phyloP scores from a whole-genome alignment of 2,797 vertebrate genomes.

The Fundulus diaphanus region DNA sequence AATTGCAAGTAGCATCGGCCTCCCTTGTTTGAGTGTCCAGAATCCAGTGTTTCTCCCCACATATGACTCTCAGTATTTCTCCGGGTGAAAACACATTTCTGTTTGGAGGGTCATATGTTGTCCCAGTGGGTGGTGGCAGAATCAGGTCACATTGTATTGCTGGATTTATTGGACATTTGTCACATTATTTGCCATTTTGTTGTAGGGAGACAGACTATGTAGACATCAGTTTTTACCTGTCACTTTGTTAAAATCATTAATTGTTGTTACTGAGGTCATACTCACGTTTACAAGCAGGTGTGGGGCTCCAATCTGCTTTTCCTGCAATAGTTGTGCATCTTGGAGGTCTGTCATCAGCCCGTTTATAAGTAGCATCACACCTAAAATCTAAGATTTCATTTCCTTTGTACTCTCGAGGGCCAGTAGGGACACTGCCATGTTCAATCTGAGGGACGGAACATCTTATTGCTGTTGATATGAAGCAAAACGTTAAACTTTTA shows the following conservation, averaged over 20 bases:
- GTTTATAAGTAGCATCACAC: accelerated
- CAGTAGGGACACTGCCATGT: background rate
- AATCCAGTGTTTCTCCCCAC: background rate
- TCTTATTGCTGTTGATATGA: background rate
- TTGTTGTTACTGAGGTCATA: background rate
- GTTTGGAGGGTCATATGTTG: too few relatives aligned
- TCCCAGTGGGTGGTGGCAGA: accelerated
- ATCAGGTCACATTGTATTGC: slow-evolving; percentile 42
- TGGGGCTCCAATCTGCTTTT: slow-evolving; percentile 48
- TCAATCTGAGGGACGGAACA: background rate
- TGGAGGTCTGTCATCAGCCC: accelerated
- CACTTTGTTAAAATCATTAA: background rate
- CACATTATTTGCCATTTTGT: slow-evolving; percentile 5
- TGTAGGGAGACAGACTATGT: background rate
- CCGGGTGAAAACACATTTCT: too few relatives aligned
- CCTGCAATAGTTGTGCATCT: slow-evolving; percentile 14
- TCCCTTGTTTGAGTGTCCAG: accelerated
- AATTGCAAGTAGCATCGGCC: background rate
- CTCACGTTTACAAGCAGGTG: slow-evolving; percentile 60
- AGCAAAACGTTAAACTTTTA: background rate
- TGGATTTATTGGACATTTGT: slow-evolving; percentile 24
- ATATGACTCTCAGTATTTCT: slow-evolving; percentile 15
- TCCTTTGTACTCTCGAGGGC: background rate
- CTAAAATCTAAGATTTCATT: background rate
- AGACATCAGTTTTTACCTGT: background rate